Evolutionary conservation across 35 echinoderm and acorn worm species (phyloP), one percentile per base, ranked within the genome.

Genomic region (Ophiothrix spiculata): DNA sequence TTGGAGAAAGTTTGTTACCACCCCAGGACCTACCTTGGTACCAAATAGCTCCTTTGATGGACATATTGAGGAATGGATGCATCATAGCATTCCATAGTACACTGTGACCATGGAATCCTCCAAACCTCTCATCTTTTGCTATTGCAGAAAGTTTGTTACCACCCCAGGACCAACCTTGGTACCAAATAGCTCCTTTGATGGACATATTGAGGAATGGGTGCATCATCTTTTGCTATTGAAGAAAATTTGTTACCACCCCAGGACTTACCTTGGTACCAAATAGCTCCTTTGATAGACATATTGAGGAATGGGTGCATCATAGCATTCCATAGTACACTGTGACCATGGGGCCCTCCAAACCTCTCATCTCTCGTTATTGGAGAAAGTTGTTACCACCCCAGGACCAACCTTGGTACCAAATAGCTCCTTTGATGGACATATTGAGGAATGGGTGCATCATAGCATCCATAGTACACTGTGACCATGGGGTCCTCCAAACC

Each of bases 391-490:
- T n/a, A n/a, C n/a, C n/a, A n/a, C n/a, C n/a, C n/a, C n/a, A n/a
- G n/a, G n/a, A n/a, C n/a, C n/a, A n/a, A n/a, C n/a, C n/a, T n/a
- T 97, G 95, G 39, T 97, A 93, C 95, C 95, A 97, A 12, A 97
- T 84, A 23, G n/a, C 91, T 56, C 95, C 95, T 39, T 97, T 97
- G 23, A 97, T 97, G 0, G 90, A 93, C 60, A 97, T 85, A 86
- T 97, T 97, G 3, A 97, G 33, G n/a, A 97, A 74, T 31, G 95
- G 95, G 46, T 97, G 95, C 56, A 97, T 91, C 91, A 97, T 97
- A n/a, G 95, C 88, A 86, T 97, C 95, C 95, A 97, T 17, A 97
- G 82, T 23, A 87, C 77, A 60, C 74, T 90, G 32, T 91, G 36
- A 23, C 4, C 40, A 36, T 74, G 33, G 1, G 88, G 89, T 56